Conservation (phyloP, 2,113 vertebrate genomes). For the Apteryx owenii region DNA sequence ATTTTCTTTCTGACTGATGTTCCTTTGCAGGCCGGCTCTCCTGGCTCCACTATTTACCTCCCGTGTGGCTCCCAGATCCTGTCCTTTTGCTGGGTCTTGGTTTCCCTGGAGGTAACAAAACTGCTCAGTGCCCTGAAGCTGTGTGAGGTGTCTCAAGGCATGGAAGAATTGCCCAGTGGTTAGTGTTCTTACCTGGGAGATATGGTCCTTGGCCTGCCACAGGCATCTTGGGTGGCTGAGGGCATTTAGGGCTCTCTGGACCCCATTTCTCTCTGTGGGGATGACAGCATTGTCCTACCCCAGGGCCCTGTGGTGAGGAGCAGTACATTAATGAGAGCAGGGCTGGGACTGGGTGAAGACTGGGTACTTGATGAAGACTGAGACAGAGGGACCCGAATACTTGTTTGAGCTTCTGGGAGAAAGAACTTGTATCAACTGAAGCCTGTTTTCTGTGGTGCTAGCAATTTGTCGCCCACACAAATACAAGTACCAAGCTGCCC, state of each 20-base stretch:
- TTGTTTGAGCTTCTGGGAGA: neutral
- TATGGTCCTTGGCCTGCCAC: neutral
- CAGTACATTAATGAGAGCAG: neutral
- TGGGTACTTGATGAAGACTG: neutral
- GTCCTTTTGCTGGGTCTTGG: neutral
- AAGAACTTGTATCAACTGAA: neutral
- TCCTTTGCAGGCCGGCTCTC: neutral
- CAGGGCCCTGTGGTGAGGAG: neutral
- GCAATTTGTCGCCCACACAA: neutral
- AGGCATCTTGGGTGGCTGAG: neutral
- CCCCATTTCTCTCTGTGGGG: neutral
- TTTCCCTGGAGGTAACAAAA: neutral
- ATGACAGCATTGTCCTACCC: neutral
- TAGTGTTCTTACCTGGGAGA: neutral
- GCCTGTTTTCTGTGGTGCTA: neutral
- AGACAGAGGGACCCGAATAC: neutral
- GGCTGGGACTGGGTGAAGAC: neutral
- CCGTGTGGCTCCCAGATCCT: neutral
- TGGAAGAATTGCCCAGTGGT: neutral
- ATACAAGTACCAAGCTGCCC: neutral
- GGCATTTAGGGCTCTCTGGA: neutral
- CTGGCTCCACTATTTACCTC: rapidly evolving
- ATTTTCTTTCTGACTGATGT: neutral
- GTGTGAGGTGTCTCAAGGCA: neutral
- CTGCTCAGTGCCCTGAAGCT: neutral